Conservation (phyloP, 2,797 vertebrate genomes). For the Liparis tanakae region DNA sequence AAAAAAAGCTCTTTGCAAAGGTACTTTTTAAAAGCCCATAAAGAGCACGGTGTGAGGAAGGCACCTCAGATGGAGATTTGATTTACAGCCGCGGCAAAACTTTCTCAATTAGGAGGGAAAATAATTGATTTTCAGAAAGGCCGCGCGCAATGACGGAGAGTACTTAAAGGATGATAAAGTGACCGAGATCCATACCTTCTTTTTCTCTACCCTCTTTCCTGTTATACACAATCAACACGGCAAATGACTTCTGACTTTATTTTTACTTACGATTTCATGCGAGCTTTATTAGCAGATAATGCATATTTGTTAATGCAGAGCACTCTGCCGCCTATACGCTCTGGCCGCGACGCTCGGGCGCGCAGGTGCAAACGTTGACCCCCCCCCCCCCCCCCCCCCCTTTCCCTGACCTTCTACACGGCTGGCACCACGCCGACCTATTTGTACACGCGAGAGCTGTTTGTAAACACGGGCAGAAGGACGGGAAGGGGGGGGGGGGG, state of each 20-base stretch:
- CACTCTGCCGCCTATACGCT: conserved; percentile 7
- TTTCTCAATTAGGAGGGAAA: conserved; percentile 69
- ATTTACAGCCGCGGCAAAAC: conserved; percentile 66
- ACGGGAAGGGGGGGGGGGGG: conserved; percentile 1
- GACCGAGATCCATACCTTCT: conserved; percentile 45
- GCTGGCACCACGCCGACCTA: conserved; percentile 43
- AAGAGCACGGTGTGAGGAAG: conserved; percentile 67
- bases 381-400: no score
- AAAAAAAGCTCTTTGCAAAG: conserved; percentile 40
- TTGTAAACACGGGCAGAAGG: conserved; percentile 69
- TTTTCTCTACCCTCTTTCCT: conserved; percentile 26
- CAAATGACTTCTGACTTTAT: conserved; percentile 32
- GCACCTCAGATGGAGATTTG: conserved; percentile 62
- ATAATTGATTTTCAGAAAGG: conserved; percentile 72
- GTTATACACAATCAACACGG: conserved; percentile 50
- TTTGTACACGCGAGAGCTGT: conserved; percentile 51
- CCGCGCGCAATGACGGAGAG: conserved; percentile 55
- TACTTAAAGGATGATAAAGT: conserved; percentile 58
- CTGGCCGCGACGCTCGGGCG: conserved; percentile 19
- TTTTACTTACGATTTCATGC: conserved; percentile 27
- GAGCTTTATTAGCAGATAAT: conserved; percentile 45
- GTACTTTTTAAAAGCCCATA: conserved; percentile 71
- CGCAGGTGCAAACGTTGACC: conserved; percentile 25
- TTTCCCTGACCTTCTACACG: conserved; percentile 40
- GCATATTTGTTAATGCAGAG: conserved; percentile 41